Evolutionary conservation across 2,797 vertebrate genomes (phyloP).

Genomic region (Pteropus rufus): DNA sequence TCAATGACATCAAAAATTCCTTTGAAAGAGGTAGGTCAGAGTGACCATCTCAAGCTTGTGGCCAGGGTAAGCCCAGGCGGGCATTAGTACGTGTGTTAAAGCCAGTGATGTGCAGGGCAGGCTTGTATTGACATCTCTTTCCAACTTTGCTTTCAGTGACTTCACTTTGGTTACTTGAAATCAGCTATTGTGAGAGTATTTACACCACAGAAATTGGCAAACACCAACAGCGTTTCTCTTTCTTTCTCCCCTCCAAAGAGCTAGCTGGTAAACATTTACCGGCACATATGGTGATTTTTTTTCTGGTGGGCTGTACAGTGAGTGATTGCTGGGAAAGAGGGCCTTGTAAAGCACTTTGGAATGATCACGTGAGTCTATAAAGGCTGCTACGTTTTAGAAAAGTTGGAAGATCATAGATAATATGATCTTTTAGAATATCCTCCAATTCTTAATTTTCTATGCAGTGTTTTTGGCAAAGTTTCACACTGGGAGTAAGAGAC

Average conservation of each 20-base stretch:
- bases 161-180: neutral
- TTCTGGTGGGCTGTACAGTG: neutral
- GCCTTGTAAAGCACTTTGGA: neutral
- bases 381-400: neutral
- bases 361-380: neutral
- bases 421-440: neutral
- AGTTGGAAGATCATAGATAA: neutral
- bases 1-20: slow-evolving; percentile 99
- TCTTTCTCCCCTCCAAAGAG: neutral
- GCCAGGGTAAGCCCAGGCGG: neutral
- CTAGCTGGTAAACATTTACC: neutral
- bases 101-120: neutral
- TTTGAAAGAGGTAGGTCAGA: slow-evolving; percentile 95
- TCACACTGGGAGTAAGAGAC: neutral
- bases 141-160: neutral
- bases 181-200: neutral
- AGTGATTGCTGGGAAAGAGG: neutral
- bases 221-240: neutral
- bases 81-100: neutral
- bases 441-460: neutral
- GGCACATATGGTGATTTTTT: neutral
- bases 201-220: neutral
- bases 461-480: neutral
- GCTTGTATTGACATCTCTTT: neutral
- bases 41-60: neutral